Evolutionary conservation across 2,797 vertebrate genomes (phyloP), one percentile per base, ranked within the genome.

Genomic region (Acestrorhynchus altus): DNA sequence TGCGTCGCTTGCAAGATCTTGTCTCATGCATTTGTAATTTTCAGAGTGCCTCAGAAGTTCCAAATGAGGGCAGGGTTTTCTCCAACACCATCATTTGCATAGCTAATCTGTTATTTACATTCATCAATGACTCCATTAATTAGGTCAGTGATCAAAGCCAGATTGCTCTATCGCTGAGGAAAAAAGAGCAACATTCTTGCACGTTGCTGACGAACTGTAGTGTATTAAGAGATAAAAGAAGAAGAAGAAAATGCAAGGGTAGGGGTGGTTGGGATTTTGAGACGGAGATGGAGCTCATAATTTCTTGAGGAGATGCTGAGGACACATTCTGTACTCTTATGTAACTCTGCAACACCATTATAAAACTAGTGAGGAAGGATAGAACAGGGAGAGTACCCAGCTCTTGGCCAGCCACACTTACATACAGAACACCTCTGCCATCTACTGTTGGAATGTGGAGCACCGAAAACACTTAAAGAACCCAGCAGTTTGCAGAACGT

Each of bases 31-130:
- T 90, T 91, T 67, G 82, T 88, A 82, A 88, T 85, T 60, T 86
- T 75, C 83, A 74, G 71, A 77, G 71, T n/a, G 80, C 85, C 83
- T 86, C 77, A 84, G 85, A 92, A 90, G 85, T 88, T 91, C 76
- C 82, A 81, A 91, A 89, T 26, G 76, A 90, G 87, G 85, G 60
- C 84, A 90, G 80, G 82, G 70, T 85, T 78, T 78, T 84, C 56
- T 42, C 42, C 42, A 64, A 40, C 65, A 10, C 51, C 51, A 51
- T 68, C 66, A 88, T 91, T 90, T 91, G 84, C 91, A 92, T 91
- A 91, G 87, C 87, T 91, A 89, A 94, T 92, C 88, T 91, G 83
- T 77, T 92, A 91, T 93, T 93, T 92, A 90, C 88, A 90, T 91
- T 90, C 89, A 89, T 92, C 92, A 92, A 89, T 90, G 87, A 87